Base-by-base conservation (phyloP, 2,888 invertebrate genomes). In the Gnatocerus cornutus region DNA sequence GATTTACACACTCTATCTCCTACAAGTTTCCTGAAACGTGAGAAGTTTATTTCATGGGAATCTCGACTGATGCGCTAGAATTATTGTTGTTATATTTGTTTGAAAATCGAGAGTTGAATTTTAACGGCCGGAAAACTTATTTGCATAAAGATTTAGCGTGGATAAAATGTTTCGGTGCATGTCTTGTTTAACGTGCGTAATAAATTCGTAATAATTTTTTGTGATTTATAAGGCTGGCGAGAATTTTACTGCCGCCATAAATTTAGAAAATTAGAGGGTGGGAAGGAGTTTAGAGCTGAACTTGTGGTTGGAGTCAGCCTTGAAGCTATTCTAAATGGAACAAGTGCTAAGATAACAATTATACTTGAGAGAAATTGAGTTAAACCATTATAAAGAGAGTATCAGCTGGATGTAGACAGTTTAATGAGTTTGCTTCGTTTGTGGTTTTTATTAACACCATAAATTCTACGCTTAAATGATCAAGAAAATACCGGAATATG, bases 1-100 rank as follows among this genome's bases (percentile, higher is more conserved):
- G 68, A 68, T 68, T 68, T 68, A 67, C 52, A 48, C 39, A 67
- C 50, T 50, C 7, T 58, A 61, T 53, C 61, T 67, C 50, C 39
- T 41, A 21, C 45, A 68, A 62, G 45, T 61, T 68, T 68, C 43
- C 30, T n/a, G 43, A 21, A 61, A 68, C 68, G 68, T 68, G 68
- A 68, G 61, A 30, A 52, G 61, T 61, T 61, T 68, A 68, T 61
- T 68, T 45, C 43, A 50, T 46, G 27, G 41, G 45, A 59, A 43
- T 56, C 56, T 12, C 27, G 43, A 27, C 37, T 9, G 21, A 50
- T 27, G 29, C 30, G 39, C 29, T 10, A 30, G 29, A 63, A 67
- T 68, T 61, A 53, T 53, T 45, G 59, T 59, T 62, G 61, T 68
- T 68, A 45, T 61, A 59, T 61, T 50, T 68, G 50, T 68, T 68